Base-by-base conservation (phyloP, 2,888 invertebrate genomes). In the Caenorhabditis drosophilae region DNA sequence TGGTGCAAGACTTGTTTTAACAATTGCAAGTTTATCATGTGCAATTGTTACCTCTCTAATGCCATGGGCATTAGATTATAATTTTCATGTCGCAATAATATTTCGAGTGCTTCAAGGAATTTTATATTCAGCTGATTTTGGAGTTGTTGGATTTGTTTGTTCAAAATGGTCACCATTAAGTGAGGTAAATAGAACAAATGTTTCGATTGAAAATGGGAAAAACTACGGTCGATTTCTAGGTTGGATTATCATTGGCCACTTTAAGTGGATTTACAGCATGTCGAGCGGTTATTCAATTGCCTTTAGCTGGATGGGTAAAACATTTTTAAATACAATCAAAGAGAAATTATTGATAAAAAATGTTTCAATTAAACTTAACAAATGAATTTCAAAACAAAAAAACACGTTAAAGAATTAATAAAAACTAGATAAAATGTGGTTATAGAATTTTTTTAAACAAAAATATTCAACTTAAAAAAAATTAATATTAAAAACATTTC, bases 91-190 rank as follows among this genome's bases (percentile, higher is more conserved):
- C 20, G 70, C 70, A 34, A 42, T 67, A 11, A 57, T 71, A 15
- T 56, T 64, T 55, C 20, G 70, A 55, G 61, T 70, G 44, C 16
- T 63, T 2, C 70, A 36, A 22, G 70, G 70, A 9, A 48, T 71
- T 6, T 52, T 67, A 2, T 71, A 71, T 40, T 60, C 70, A 18
- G 70, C 70, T 0, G 70, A 71, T 44, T 71, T 67, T 31, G 67
- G 70, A 11, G 56, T 71, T 4, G 70, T 71, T 34, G 70, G 70
- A 26, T 64, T 60, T 41, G 67, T 71, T 9, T 57, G 57, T 27
- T 49, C 64, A 7, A 61, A 56, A 23, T 71, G 70, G 70, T 52
- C 67, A 1, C 70, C 70, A 11, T 42, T 67, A 11, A 45, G 35
- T 20, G 70, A 71, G 45, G n/a, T n/a, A n/a, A n/a, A n/a, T n/a